These are phyloP conservation scores for Eupristina koningsbergeri DNA, from an alignment of 1,140 invertebrate genomes.

Conservation along the genomic window DNA sequence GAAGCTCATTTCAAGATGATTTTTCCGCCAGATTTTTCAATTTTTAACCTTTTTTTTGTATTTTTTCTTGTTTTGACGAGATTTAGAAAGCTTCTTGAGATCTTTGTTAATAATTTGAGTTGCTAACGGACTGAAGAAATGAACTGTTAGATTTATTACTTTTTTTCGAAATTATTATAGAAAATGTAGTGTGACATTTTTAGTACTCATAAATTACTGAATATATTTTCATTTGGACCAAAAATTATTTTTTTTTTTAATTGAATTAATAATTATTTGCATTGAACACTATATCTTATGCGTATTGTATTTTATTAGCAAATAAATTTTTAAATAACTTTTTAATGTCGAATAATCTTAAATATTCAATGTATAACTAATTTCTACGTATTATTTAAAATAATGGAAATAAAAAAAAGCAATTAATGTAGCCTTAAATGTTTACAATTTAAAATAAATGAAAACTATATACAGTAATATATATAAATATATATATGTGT, in stretches of 20 bases:
- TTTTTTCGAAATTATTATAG: constrained; percentile 19
- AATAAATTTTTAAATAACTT: no score
- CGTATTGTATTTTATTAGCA: no score
- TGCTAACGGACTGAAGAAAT: constrained; percentile 22
- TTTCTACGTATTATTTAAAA: no score
- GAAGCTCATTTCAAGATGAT: constrained; percentile 52
- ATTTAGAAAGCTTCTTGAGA: constrained; percentile 23
- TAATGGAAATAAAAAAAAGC: no score
- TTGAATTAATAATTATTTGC: neutral
- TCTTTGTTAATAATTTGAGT: constrained; percentile 27
- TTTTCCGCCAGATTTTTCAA: constrained; percentile 20
- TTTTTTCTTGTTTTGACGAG: neutral
- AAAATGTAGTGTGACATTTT: neutral
- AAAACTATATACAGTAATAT: no score
- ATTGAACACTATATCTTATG: no score
- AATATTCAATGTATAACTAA: no score
- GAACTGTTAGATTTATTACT: neutral
- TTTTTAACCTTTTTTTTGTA: constrained; percentile 23
- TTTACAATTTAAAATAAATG: no score
- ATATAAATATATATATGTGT: no score
- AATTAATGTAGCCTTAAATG: no score
- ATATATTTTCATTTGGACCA: neutral
- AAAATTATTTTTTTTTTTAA: neutral
- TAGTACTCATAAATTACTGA: neutral
- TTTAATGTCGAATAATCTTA: no score